phyloP scores from a whole-genome alignment of 92 coral and sea anemone genomes.

The Montipora capitata region DNA sequence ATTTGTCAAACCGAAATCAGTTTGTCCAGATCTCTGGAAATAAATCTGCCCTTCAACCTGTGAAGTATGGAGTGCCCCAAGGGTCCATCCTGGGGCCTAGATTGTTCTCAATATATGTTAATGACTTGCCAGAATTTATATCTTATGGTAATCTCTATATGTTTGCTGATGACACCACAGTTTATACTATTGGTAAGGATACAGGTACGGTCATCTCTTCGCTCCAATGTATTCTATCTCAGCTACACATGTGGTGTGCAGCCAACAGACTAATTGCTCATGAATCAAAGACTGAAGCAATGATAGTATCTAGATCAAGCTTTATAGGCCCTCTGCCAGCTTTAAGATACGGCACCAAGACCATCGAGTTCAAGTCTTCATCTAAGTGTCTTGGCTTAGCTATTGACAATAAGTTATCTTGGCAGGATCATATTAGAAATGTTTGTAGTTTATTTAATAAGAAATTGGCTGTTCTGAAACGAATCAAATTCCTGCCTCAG shows the following conservation, averaged over 20 bases:
- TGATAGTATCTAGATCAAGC: conserved; percentile 34
- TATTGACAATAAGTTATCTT: conserved; percentile 56
- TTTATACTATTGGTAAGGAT: neutral
- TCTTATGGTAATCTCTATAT: conserved; percentile 37
- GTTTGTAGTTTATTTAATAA: conserved; percentile 46
- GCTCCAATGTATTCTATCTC: conserved; percentile 21
- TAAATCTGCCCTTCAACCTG: conserved; percentile 23
- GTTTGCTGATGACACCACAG: no score
- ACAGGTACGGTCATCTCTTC: neutral
- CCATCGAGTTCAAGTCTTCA: conserved; percentile 36
- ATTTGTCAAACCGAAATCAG: conserved; percentile 23
- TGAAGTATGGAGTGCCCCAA: conserved; percentile 44
- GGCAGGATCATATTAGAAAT: conserved; percentile 59
- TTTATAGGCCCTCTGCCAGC: conserved; percentile 62
- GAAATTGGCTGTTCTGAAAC: conserved; percentile 50
- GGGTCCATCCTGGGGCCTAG: conserved; percentile 53
- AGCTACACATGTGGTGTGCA: conserved; percentile 38
- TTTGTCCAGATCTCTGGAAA: conserved; percentile 31
- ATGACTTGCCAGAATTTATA: conserved; percentile 52
- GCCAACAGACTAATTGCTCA: conserved; percentile 54
- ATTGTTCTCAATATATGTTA: conserved; percentile 52
- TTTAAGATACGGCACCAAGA: conserved; percentile 33
- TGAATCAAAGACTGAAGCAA: conserved; percentile 47
- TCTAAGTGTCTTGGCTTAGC: conserved; percentile 57
- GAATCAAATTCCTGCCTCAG: conserved; percentile 39